Base-by-base conservation (phyloP, 2,888 invertebrate genomes). In the Andricus curvator region DNA sequence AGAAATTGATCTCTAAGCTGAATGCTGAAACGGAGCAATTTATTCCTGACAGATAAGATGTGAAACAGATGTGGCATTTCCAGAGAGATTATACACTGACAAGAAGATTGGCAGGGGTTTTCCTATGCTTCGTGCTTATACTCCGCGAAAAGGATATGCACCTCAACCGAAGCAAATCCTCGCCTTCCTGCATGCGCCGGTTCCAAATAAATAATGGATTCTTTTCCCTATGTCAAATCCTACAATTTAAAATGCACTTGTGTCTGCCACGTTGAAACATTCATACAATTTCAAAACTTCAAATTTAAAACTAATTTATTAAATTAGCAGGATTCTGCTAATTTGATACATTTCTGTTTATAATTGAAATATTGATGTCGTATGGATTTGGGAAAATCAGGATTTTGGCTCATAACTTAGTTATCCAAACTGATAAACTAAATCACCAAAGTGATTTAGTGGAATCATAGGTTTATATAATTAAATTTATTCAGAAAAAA, bases 41-140 rank as follows among this genome's bases (percentile, higher is more conserved):
- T 56, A 74, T 74, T 51, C 33, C 33, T 13, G 13, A 20, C 56
- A n/a, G n/a, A 56, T 74, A 74, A 56, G 51, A 56, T 56, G 5
- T 56, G 56, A 51, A 74, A 56, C 74, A 74, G 56, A 51, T 56
- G 74, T 33, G 33, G 33, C 51, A 33, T 74, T 56, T 62, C 25
- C 51, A 74, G 74, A 25, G 74, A 56, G 56, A 74, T 56, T 56
- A 74, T 70, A 20, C 29, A 74, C 51, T 74, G 29, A 74, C 15
- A 74, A 29, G 15, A 17, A 74, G 51, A 56, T 44, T 68, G 44
- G 11, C 41, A 41, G 6, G 22, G 15, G 15, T 22, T 68, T 20
- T 44, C 6, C 44, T 68, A 68, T 25, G 22, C 22, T 15, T 44
- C n/a, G 15, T 68, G 22, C 25, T 41, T 22, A 44, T 44, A 37